Conservation (phyloP, 2,113 vertebrate species). For the Oxyura jamaicensis region DNA sequence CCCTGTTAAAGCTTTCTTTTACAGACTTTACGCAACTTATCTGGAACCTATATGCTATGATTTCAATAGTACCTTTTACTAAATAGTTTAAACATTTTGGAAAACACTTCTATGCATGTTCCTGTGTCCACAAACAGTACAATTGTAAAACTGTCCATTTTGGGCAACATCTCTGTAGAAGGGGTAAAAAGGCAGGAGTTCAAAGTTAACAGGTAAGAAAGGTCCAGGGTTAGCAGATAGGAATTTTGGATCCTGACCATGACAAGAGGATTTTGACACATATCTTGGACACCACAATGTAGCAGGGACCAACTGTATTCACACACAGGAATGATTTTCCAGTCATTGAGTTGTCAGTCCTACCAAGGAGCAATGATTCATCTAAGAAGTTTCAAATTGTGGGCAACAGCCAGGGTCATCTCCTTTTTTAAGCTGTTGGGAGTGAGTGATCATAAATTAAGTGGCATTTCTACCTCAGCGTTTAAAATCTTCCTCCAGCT, state of each 20-base stretch:
- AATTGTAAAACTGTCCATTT: background rate
- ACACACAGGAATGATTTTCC: background rate
- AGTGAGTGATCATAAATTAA: background rate
- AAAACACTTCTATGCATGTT: background rate
- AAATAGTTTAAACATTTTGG: background rate
- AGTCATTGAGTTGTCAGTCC: background rate
- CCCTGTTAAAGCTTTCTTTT: background rate
- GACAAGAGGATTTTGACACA: background rate
- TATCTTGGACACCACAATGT: fast-evolving
- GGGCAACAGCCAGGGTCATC: background rate
- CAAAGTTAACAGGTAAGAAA: background rate
- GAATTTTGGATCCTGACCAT: background rate
- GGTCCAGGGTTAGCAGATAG: background rate
- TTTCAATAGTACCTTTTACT: background rate
- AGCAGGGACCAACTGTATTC: background rate
- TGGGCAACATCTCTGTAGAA: background rate
- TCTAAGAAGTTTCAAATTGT: background rate
- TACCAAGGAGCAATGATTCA: background rate
- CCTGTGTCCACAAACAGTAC: background rate
- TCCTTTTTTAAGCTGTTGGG: background rate
- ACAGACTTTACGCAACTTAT: background rate
- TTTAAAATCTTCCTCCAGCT: background rate
- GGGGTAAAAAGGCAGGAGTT: background rate
- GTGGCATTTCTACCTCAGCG: background rate
- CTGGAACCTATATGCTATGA: background rate